phyloP scores from a whole-genome alignment of 1,140 invertebrate species.

The Mactra quadrangularis region DNA sequence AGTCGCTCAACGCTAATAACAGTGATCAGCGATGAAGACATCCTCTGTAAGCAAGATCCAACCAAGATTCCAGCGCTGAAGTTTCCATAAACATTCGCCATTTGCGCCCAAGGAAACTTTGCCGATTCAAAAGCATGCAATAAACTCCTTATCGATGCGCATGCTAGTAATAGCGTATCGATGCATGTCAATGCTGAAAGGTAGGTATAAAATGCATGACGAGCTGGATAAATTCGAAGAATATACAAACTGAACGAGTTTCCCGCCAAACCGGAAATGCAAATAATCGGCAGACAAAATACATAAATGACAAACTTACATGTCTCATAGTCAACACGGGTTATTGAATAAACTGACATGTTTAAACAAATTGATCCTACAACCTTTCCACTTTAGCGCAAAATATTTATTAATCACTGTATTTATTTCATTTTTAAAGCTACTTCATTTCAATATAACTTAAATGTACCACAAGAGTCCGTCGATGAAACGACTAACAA shows the following conservation, averaged over 20 bases:
- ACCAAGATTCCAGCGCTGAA: background rate
- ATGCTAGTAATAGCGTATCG: background rate
- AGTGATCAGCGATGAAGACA: constrained; percentile 1
- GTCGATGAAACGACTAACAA: too few species aligned
- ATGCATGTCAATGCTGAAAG: background rate
- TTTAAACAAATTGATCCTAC: too few species aligned
- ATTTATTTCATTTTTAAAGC: too few species aligned
- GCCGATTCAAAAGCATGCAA: background rate
- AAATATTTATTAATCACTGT: too few species aligned
- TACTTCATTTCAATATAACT: too few species aligned
- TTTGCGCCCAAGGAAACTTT: background rate
- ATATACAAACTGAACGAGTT: constrained; percentile 12
- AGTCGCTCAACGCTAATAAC: background rate
- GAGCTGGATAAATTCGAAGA: background rate
- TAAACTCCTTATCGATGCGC: background rate
- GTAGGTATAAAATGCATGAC: constrained; percentile 7
- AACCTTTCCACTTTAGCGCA: too few species aligned
- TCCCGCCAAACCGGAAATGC: background rate
- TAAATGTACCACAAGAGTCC: too few species aligned
- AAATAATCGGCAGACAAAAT: background rate
- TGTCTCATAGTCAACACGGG: background rate
- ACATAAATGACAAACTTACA: constrained; percentile 9
- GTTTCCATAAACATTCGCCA: background rate
- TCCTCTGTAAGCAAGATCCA: background rate
- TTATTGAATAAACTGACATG: background rate